phyloP scores from a whole-genome alignment of 2,888 invertebrate species.

The Ichneumon xanthorius region DNA sequence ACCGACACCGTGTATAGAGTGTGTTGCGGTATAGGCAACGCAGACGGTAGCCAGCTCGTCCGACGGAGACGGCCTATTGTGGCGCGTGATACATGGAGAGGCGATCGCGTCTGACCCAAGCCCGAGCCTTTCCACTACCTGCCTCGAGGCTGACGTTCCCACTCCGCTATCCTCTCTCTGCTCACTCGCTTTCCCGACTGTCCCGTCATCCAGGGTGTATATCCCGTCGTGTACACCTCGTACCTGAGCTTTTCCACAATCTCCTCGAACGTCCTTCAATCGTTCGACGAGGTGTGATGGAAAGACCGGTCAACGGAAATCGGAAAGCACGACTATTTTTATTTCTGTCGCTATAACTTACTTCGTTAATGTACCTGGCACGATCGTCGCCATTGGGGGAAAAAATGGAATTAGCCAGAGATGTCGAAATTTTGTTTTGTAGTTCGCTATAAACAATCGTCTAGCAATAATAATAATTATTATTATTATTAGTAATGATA shows the following conservation, averaged over 20 bases:
- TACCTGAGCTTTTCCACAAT: conserved; percentile 19
- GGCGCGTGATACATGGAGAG: conserved; percentile 36
- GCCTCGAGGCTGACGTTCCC: conserved; percentile 17
- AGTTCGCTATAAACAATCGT: too few species aligned
- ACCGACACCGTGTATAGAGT: conserved; percentile 24
- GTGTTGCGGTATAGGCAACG: conserved; percentile 8
- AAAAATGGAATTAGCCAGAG: too few species aligned
- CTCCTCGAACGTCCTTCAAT: conserved; percentile 12
- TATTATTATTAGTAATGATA: too few species aligned
- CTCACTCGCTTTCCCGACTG: conserved; percentile 1
- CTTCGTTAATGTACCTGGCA: too few species aligned
- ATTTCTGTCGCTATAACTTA: not conserved
- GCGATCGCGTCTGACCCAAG: conserved; percentile 36
- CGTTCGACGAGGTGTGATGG: not conserved
- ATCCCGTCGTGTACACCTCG: not conserved
- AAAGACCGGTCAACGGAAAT: not conserved
- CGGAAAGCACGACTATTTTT: not conserved
- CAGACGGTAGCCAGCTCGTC: conserved; percentile 23
- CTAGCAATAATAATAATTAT: too few species aligned
- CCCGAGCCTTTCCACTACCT: conserved; percentile 34
- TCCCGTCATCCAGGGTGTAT: not conserved
- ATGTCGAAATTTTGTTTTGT: too few species aligned
- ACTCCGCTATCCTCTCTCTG: conserved; percentile 17
- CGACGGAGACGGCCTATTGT: conserved; percentile 30
- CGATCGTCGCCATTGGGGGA: too few species aligned